phyloP scores from a whole-genome alignment of 2,797 vertebrate genomes.

The Gobionotothen gibberifrons region DNA sequence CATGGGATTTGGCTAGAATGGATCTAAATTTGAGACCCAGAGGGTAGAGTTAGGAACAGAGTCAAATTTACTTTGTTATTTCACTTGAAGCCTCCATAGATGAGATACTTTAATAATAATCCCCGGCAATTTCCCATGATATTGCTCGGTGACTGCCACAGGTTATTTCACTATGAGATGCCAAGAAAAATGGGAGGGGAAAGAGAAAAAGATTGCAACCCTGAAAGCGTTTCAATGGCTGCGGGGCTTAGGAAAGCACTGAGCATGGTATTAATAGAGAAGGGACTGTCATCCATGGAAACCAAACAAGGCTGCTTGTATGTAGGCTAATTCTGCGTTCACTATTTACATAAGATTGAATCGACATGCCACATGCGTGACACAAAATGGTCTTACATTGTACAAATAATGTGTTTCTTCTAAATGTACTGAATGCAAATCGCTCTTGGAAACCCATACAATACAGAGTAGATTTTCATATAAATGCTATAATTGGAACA shows the following conservation, averaged over 20 bases:
- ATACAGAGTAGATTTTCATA: not conserved
- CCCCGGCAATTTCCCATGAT: constrained; percentile 35
- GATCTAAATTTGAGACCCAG: constrained; percentile 28
- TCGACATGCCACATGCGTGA: not conserved
- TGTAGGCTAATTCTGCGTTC: constrained; percentile 24
- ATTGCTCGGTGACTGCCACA: constrained; percentile 65
- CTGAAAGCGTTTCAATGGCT: constrained; percentile 58
- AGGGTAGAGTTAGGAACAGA: constrained; percentile 30
- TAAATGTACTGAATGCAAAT: constrained; percentile 5
- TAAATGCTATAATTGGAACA: not conserved
- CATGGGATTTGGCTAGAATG: constrained; percentile 20
- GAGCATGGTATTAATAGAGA: constrained; percentile 56
- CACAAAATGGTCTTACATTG: not conserved
- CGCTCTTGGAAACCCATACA: constrained; percentile 9
- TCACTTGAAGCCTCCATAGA: constrained; percentile 39
- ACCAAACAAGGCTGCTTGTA: constrained; percentile 45
- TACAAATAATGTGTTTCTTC: not conserved
- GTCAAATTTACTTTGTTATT: constrained; percentile 41
- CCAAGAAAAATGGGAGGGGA: constrained; percentile 25
- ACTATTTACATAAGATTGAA: constrained; percentile 36
- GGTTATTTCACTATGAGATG: constrained; percentile 59
- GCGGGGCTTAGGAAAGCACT: constrained; percentile 55
- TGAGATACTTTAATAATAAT: constrained; percentile 62
- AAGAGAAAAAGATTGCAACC: constrained; percentile 36
- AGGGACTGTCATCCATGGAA: constrained; percentile 52